phyloP scores from a whole-genome alignment of 2,888 invertebrate genomes.

The Melinaea marsaeus region DNA sequence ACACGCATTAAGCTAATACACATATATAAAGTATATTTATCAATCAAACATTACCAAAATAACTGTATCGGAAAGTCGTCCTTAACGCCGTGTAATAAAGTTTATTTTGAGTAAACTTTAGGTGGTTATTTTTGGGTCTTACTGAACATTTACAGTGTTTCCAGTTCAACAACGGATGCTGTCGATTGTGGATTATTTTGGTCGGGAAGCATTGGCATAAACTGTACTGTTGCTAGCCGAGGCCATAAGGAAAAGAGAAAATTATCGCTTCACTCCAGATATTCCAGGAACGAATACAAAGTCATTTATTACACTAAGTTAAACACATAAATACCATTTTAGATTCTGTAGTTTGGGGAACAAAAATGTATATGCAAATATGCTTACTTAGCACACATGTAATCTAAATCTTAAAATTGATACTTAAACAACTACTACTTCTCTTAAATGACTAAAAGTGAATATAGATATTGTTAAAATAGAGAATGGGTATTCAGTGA shows the following conservation, averaged over 20 bases:
- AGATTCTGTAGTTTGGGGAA: slow-evolving; percentile 8
- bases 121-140: slow-evolving; percentile 25
- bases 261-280: slow-evolving; percentile 42
- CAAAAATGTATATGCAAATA: too few relatives aligned
- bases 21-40: too few relatives aligned
- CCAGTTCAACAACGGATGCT: slow-evolving; percentile 64
- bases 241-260: slow-evolving; percentile 55
- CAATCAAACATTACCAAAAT: too few relatives aligned
- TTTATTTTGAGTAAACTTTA: slow-evolving; percentile 20
- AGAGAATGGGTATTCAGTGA: slow-evolving; percentile 1
- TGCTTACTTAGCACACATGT: too few relatives aligned
- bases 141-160: slow-evolving; percentile 38
- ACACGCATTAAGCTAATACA: too few relatives aligned
- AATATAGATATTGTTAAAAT: slow-evolving; percentile 1
- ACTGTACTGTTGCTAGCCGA: slow-evolving; percentile 39
- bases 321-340: slow-evolving; percentile 22
- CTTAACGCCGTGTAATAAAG: slow-evolving; percentile 15
- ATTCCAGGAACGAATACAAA: slow-evolving; percentile 43
- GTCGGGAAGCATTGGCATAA: slow-evolving; percentile 61
- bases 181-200: slow-evolving; percentile 71
- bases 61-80: slow-evolving; percentile 6
- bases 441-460: background rate
- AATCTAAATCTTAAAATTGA: too few relatives aligned
- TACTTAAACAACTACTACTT: background rate
- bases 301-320: slow-evolving; percentile 24